Percentiles rank a stretch among this genome's conserved stretches.
phyloP scores from a whole-genome alignment of 1,140 invertebrate species.

The Centruroides vittatus region DNA sequence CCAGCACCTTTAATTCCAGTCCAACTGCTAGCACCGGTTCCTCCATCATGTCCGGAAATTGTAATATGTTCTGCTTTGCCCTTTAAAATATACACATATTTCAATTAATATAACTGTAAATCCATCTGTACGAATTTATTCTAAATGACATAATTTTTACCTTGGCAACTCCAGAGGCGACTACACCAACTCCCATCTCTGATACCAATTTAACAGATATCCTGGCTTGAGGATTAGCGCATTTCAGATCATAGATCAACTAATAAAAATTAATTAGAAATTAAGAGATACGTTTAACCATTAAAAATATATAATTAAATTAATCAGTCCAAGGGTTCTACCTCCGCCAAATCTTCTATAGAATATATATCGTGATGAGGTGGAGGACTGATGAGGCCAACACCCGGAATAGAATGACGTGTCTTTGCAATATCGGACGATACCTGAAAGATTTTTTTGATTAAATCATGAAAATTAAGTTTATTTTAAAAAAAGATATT shows the following conservation, averaged over 20 bases:
- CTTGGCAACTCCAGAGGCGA: constrained; percentile 95
- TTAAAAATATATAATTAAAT: not conserved
- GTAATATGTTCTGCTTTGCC: constrained; percentile 97
- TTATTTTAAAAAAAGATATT: not conserved
- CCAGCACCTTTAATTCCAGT: constrained; percentile 86
- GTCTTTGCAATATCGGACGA: constrained; percentile 90
- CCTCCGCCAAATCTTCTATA: constrained; percentile 94
- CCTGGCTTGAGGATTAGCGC: constrained; percentile 84
- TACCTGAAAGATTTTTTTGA: constrained; percentile 43
- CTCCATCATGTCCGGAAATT: constrained; percentile 96
- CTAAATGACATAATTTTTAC: constrained; percentile 28
- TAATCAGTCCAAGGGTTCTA: constrained; percentile 8
- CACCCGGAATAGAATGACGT: constrained; percentile 87
- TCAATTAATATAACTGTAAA: too few relatives aligned
- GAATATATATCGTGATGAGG: constrained; percentile 99
- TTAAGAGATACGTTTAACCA: too few relatives aligned
- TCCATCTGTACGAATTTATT: too few relatives aligned
- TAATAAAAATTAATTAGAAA: constrained; percentile 17
- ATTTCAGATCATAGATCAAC: constrained; percentile 96
- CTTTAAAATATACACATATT: constrained; percentile 27
- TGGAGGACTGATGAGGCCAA: constrained; percentile 96
- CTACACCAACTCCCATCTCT: constrained; percentile 94
- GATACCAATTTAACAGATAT: constrained; percentile 98
- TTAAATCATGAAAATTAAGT: not conserved
- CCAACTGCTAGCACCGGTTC: constrained; percentile 95